These are phyloP conservation scores for Dromas ardeola DNA, from an alignment of 2,113 vertebrate genomes.

Conservation along the genomic window DNA sequence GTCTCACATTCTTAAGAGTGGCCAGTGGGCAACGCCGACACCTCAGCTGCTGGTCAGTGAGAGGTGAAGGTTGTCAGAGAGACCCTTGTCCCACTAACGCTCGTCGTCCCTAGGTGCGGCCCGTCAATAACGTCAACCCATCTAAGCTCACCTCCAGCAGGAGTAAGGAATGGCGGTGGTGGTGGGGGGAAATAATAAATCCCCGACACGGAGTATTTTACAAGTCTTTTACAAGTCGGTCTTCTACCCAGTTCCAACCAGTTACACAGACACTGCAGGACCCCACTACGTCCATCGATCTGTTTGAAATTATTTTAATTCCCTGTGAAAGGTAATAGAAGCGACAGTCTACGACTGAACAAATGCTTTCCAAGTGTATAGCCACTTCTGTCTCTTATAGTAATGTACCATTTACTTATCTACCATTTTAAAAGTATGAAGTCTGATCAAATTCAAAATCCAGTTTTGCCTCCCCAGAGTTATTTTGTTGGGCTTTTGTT, in stretches of 20 bases:
- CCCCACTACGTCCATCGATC: accelerated
- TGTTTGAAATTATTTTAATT: background rate
- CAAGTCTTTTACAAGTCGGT: background rate
- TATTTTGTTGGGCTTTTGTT: background rate
- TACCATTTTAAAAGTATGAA: background rate
- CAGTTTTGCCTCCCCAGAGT: background rate
- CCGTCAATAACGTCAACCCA: background rate
- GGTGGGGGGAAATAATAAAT: background rate
- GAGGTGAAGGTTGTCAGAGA: too few species aligned
- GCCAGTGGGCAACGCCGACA: accelerated
- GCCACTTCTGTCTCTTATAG: background rate
- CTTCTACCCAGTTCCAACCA: background rate
- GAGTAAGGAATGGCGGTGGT: background rate
- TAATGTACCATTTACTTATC: background rate
- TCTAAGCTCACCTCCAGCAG: background rate
- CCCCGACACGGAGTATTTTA: background rate
- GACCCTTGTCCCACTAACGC: accelerated
- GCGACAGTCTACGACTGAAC: background rate
- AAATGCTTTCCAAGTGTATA: accelerated
- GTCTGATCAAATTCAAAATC: background rate
- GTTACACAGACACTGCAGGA: accelerated
- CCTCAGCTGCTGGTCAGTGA: background rate
- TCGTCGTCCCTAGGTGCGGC: accelerated
- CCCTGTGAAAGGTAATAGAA: background rate
- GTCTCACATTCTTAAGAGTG: background rate